Conservation (phyloP, 2,113 vertebrate species). For the Geothlypis trichas region DNA sequence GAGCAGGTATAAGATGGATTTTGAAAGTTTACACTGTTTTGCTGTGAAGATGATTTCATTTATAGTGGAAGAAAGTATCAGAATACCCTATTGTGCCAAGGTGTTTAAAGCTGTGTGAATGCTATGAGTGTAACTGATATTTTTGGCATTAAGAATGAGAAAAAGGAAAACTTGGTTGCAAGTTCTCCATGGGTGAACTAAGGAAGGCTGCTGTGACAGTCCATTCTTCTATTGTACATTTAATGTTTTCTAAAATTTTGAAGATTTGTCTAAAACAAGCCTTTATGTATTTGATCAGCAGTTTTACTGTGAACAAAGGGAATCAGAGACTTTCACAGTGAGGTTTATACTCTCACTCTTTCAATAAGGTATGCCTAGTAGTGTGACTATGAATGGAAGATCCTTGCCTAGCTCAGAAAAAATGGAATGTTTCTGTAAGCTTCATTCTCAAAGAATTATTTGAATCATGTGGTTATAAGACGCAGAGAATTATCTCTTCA, state of each 20-base stretch:
- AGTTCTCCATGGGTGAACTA: neutral
- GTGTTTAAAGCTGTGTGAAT: slow-evolving; percentile 8
- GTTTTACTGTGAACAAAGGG: neutral
- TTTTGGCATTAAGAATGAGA: neutral
- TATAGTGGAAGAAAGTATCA: slow-evolving; percentile 3
- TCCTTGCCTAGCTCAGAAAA: neutral
- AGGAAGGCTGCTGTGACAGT: neutral
- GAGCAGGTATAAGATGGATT: neutral
- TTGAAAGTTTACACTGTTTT: neutral
- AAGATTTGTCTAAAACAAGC: neutral
- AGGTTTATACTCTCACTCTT: neutral
- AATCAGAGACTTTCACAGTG: neutral
- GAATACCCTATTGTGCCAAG: neutral
- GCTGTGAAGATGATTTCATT: neutral
- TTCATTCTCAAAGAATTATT: neutral
- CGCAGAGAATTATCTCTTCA: neutral
- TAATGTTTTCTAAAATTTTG: neutral
- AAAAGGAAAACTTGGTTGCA: neutral
- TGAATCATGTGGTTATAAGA: neutral
- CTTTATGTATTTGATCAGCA: neutral
- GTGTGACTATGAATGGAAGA: neutral
- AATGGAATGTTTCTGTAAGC: neutral
- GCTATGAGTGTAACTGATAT: neutral
- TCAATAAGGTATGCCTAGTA: neutral
- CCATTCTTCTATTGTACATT: neutral